Percentiles rank a stretch among this genome's conserved stretches.
Conservation (phyloP, 2,113 vertebrate genomes). For the Lampris incognitus region DNA sequence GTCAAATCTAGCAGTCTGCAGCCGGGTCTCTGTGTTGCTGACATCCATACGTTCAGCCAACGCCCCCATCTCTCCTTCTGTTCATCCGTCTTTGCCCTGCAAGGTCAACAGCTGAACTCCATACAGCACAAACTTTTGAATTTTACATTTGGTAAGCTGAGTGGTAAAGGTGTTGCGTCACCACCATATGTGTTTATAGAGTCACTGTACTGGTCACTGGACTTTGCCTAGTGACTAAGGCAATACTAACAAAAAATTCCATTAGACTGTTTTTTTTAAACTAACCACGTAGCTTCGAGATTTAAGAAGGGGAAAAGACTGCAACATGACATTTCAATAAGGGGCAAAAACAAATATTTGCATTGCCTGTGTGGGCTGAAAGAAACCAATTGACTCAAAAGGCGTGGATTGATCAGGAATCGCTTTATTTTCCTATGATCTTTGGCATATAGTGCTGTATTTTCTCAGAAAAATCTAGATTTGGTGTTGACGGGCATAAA, state of each 20-base stretch:
- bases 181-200: no score
- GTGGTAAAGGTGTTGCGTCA: no score
- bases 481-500: no score
- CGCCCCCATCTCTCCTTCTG: not conserved
- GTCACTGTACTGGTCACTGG: no score
- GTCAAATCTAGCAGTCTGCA: slow-evolving; percentile 81
- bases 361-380: no score
- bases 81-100: not conserved
- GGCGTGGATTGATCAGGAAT: not conserved
- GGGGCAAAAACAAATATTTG: no score
- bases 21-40: slow-evolving; percentile 9
- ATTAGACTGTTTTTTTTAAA: no score
- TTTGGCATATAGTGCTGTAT: not conserved
- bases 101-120: slow-evolving; percentile 12
- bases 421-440: not conserved
- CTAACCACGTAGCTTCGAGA: no score
- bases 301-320: no score
- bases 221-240: no score
- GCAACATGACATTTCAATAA: no score
- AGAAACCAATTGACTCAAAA: not conserved
- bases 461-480: not conserved
- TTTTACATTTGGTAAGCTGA: not conserved
- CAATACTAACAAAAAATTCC: no score
- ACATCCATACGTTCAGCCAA: not conserved
- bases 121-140: not conserved